phyloP scores from a whole-genome alignment of 2,113 vertebrate species.

The Budorcas taxicolor region DNA sequence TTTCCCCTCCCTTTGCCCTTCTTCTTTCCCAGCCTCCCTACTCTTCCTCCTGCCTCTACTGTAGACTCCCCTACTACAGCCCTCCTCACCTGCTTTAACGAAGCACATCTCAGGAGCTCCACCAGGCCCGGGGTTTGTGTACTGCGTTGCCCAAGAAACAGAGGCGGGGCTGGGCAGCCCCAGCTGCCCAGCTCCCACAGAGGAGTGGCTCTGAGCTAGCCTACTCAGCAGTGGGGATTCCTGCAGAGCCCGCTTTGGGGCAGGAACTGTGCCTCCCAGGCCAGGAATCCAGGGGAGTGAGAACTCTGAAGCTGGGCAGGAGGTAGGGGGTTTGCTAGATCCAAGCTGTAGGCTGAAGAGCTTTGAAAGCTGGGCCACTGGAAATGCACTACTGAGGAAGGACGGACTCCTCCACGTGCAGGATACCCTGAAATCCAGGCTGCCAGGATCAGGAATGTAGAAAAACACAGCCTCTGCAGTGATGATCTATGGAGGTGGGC shows the following conservation, averaged over 20 bases:
- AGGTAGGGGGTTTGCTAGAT: neutral
- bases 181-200: rapidly evolving
- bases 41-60: neutral
- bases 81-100: neutral
- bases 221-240: neutral
- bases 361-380: neutral
- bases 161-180: rapidly evolving
- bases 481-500: neutral
- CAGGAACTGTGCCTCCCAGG: rapidly evolving
- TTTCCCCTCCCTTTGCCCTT: neutral
- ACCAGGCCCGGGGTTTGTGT: neutral
- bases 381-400: neutral
- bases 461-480: neutral
- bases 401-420: neutral
- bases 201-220: neutral
- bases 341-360: neutral
- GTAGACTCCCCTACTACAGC: neutral
- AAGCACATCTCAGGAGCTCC: neutral
- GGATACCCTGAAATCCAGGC: neutral
- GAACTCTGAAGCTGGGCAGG: neutral
- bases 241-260: rapidly evolving
- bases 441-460: neutral
- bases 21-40: neutral
- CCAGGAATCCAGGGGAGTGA: rapidly evolving
- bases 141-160: slow-evolving; percentile 34